These are phyloP conservation scores for Phyllostomus discolor DNA, from an alignment of 2,113 vertebrate species.

Conservation along the genomic window DNA sequence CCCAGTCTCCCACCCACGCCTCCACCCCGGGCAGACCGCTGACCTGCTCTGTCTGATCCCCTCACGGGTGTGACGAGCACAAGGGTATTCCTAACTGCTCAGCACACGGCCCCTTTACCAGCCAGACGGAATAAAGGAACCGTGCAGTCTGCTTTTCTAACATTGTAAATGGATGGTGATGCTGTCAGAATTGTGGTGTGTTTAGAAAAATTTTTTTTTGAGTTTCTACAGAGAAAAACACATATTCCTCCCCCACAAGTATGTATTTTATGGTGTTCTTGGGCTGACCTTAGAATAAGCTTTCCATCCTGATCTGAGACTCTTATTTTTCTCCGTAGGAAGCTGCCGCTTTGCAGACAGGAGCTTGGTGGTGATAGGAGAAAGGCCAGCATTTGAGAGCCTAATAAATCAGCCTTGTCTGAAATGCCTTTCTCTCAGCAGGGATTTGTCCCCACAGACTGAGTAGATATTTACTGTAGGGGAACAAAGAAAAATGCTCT, in stretches of 20 bases:
- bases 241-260: background rate
- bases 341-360: background rate
- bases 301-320: background rate
- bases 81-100: background rate
- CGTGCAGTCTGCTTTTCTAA: background rate
- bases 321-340: background rate
- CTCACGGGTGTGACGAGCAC: background rate
- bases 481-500: background rate
- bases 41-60: background rate
- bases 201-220: background rate
- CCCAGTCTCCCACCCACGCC: fast-evolving
- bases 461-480: background rate
- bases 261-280: background rate
- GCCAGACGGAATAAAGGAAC: background rate
- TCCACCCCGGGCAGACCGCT: background rate
- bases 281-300: background rate
- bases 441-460: background rate
- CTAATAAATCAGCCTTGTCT: background rate
- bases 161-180: background rate
- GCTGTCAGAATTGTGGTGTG: background rate
- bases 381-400: background rate
- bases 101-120: background rate
- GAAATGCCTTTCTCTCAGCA: background rate
- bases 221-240: background rate
- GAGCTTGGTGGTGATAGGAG: background rate